phyloP scores from a whole-genome alignment of 2,113 vertebrate genomes.

The Oceanites oceanicus region DNA sequence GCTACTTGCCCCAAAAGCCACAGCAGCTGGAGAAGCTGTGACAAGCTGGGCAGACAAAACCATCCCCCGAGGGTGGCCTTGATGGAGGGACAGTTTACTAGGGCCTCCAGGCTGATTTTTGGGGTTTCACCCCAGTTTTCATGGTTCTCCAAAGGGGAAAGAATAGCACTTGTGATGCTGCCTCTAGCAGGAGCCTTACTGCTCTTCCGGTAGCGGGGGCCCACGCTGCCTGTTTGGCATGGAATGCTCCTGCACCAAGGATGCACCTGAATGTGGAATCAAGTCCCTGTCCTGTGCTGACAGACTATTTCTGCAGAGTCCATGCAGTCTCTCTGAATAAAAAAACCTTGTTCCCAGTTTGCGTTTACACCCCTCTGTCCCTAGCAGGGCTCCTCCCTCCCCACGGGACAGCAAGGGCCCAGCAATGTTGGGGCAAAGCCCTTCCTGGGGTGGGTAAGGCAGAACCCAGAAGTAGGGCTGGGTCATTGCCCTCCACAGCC shows the following conservation, averaged over 20 bases:
- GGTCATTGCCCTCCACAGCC: rapidly evolving
- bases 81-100: neutral
- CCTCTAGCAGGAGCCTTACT: neutral
- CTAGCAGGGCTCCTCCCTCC: neutral
- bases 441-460: neutral
- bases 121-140: neutral
- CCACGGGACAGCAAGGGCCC: rapidly evolving
- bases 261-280: neutral
- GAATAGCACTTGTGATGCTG: neutral
- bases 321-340: neutral
- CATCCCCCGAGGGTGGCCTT: neutral
- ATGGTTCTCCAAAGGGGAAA: neutral
- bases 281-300: neutral
- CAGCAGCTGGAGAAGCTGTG: neutral
- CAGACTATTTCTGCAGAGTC: neutral
- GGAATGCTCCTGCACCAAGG: neutral
- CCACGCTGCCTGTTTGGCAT: rapidly evolving
- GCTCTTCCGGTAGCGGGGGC: neutral
- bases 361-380: neutral
- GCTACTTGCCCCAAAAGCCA: neutral
- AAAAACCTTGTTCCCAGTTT: neutral
- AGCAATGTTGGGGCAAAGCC: neutral
- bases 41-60: neutral
- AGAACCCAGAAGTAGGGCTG: rapidly evolving
- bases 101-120: neutral